These are phyloP conservation scores for Leptinotarsa undecemlineata DNA, from an alignment of 1,140 invertebrate genomes.

Conservation along the genomic window DNA sequence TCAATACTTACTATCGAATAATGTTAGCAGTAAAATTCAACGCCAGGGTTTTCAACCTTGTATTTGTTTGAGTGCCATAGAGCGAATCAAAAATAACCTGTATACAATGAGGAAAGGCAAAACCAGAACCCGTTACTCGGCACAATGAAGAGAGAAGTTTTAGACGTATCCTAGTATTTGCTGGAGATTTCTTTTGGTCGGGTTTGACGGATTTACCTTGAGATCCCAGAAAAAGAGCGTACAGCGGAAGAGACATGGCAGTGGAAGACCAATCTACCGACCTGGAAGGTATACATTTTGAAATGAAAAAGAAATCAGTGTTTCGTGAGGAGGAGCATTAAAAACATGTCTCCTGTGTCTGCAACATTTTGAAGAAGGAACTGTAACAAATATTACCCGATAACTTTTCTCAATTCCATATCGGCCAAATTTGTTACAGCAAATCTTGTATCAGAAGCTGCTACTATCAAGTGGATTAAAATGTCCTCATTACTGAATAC, in stretches of 20 bases:
- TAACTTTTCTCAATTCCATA: conserved; percentile 72
- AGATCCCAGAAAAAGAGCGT: conserved; percentile 77
- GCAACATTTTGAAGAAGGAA: neutral
- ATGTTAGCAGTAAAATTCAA: conserved; percentile 83
- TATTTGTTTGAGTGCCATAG: conserved; percentile 81
- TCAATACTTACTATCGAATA: conserved; percentile 69
- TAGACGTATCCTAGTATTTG: conserved; percentile 78
- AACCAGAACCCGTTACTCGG: conserved; percentile 75
- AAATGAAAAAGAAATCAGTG: too few relatives aligned
- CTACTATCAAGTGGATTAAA: conserved; percentile 78
- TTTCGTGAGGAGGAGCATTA: too few relatives aligned
- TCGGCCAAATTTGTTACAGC: conserved; percentile 80
- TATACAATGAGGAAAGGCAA: conserved; percentile 78
- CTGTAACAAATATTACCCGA: conserved; percentile 59
- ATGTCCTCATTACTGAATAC: conserved; percentile 76
- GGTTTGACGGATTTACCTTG: conserved; percentile 62
- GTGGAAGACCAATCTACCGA: conserved; percentile 76
- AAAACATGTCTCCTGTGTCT: too few relatives aligned
- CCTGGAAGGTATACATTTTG: conserved; percentile 52
- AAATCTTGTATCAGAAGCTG: conserved; percentile 83
- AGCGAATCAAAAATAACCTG: conserved; percentile 87
- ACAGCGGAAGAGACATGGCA: conserved; percentile 72
- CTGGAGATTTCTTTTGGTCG: conserved; percentile 71
- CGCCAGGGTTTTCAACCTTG: conserved; percentile 77
- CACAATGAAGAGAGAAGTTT: conserved; percentile 85